Evolutionary conservation across 2,888 invertebrate species (phyloP).

Genomic region (Sipha maydis): DNA sequence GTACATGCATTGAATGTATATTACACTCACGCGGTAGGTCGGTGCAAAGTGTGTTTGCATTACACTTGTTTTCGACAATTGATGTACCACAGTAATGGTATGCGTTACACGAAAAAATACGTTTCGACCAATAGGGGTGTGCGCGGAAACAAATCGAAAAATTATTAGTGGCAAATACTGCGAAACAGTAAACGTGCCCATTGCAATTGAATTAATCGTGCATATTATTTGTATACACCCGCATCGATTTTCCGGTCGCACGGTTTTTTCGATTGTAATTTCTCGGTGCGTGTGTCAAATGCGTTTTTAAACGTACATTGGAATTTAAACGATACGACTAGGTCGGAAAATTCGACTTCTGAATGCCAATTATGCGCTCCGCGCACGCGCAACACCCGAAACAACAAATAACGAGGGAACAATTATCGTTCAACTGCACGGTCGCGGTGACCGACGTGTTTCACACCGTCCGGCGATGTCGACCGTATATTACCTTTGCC

Average conservation of each 20-base stretch:
- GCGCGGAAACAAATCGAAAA: neutral
- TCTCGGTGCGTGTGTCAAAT: neutral
- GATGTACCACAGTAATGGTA: no score
- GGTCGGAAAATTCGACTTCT: neutral
- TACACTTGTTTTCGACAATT: no score
- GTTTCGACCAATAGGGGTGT: neutral
- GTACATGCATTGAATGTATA: no score
- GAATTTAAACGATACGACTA: conserved; percentile 10
- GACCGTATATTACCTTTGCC: neutral
- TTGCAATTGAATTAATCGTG: neutral
- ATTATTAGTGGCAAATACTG: neutral
- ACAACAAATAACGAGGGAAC: neutral
- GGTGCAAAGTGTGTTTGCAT: no score
- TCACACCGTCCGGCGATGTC: neutral
- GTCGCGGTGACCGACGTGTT: neutral
- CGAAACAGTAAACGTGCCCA: no score
- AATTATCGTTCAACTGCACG: neutral
- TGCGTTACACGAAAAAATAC: no score
- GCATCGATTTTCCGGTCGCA: neutral
- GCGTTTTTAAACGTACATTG: neutral
- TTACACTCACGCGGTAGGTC: no score
- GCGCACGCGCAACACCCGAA: neutral
- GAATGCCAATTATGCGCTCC: neutral
- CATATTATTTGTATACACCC: neutral
- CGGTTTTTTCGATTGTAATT: neutral